A percentile compares a stretch with the other conserved stretches of the same genome.
Evolutionary conservation across 2,797 vertebrate genomes (phyloP).

Genomic region (Pachyuromys duprasi): DNA sequence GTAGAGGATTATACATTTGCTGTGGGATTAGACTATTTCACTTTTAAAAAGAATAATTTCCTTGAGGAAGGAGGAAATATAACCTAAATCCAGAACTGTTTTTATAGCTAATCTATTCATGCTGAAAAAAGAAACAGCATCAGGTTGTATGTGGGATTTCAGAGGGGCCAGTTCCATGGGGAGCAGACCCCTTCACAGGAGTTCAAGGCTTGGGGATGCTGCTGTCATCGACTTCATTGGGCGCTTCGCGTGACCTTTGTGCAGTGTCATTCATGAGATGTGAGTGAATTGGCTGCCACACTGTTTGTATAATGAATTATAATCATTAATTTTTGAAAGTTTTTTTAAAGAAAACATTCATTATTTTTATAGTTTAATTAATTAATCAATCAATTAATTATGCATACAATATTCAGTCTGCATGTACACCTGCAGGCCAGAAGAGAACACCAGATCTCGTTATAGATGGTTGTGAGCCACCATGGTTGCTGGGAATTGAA

Average conservation of each 20-base stretch:
- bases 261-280: background rate
- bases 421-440: no score
- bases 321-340: background rate
- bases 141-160: background rate
- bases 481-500: no score
- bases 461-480: no score
- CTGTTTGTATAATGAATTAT: background rate
- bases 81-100: background rate
- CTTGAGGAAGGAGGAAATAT: background rate
- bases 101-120: background rate
- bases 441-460: no score
- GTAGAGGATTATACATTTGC: background rate
- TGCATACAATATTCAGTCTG: no score
- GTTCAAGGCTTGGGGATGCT: background rate
- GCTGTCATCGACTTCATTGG: fast-evolving
- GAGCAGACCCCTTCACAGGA: background rate
- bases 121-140: background rate
- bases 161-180: background rate
- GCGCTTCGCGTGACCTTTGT: background rate
- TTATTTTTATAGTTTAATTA: no score
- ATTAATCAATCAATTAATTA: no score
- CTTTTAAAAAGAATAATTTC: background rate
- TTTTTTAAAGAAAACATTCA: background rate
- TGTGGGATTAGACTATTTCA: background rate
- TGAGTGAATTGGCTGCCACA: background rate